phyloP scores from a whole-genome alignment of 2,113 vertebrate genomes.

The Nettapus auritus region DNA sequence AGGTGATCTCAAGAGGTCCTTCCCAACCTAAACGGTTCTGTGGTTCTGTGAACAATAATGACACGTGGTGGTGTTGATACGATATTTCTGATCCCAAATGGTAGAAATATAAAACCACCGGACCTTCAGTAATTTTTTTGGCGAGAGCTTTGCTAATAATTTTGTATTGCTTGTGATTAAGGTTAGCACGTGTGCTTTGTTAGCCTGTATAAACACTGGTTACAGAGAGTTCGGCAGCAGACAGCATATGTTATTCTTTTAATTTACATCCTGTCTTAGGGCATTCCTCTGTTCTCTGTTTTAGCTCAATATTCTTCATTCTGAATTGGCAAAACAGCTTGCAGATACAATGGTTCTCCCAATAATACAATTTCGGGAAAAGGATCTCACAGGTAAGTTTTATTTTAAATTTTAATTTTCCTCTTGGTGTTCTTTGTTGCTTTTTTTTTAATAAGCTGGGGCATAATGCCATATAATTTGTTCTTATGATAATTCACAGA shows the following conservation, averaged over 20 bases:
- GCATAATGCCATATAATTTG: background rate
- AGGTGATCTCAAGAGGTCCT: background rate
- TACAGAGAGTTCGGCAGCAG: background rate
- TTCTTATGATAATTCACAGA: background rate
- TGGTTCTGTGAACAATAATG: background rate
- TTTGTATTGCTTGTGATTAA: background rate
- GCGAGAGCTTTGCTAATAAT: background rate
- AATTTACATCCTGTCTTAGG: background rate
- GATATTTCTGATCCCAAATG: background rate
- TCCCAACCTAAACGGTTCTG: background rate
- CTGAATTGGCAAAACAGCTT: conserved; percentile 90
- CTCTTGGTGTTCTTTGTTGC: background rate
- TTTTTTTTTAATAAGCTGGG: background rate
- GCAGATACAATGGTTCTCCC: conserved; percentile 96
- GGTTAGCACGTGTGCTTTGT: background rate
- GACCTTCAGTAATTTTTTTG: background rate
- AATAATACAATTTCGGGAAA: conserved; percentile 95
- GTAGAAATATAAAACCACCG: background rate
- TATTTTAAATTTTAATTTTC: background rate
- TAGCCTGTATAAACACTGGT: background rate
- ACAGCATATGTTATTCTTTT: too few species aligned
- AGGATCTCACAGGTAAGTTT: conserved; percentile 93
- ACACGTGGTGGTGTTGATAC: too few species aligned
- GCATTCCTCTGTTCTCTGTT: conserved; percentile 23
- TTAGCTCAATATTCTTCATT: conserved; percentile 93